Percentiles rank a stretch among this genome's conserved stretches.
Evolutionary conservation across 2,113 vertebrate species (phyloP).

Genomic region (Pluvialis apricaria): DNA sequence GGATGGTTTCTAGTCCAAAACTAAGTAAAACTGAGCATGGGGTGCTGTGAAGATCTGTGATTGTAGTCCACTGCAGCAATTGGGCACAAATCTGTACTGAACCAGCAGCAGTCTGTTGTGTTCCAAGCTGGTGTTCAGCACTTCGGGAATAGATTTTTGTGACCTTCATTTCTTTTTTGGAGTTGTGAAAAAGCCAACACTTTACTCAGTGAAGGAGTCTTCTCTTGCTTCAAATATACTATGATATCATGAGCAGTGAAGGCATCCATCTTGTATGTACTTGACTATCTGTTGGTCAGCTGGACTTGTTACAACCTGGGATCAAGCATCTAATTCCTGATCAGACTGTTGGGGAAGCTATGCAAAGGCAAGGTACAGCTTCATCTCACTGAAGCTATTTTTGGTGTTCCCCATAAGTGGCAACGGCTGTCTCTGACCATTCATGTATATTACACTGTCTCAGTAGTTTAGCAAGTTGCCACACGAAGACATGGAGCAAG

Average conservation of each 20-base stretch:
- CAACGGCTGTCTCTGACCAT: background rate
- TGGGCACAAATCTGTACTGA: background rate
- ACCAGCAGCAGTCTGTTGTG: background rate
- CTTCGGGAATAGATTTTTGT: background rate
- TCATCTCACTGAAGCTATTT: background rate
- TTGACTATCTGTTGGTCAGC: background rate
- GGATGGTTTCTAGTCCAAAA: background rate
- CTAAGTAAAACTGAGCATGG: background rate
- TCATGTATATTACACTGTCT: background rate
- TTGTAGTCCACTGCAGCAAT: background rate
- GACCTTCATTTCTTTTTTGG: background rate
- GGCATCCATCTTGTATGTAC: background rate
- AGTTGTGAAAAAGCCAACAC: background rate
- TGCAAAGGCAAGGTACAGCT: background rate
- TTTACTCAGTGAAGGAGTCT: background rate
- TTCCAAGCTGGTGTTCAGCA: background rate
- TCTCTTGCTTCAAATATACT: background rate
- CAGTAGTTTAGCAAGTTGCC: background rate
- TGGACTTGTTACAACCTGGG: background rate
- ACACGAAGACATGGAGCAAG: background rate
- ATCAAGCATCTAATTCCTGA: background rate
- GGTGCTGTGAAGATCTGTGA: background rate
- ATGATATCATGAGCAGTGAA: background rate
- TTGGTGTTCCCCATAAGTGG: background rate
- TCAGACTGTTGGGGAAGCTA: background rate